Evolutionary conservation across 2,113 vertebrate genomes (phyloP).

Genomic region (Hippoglossus stenolepis): DNA sequence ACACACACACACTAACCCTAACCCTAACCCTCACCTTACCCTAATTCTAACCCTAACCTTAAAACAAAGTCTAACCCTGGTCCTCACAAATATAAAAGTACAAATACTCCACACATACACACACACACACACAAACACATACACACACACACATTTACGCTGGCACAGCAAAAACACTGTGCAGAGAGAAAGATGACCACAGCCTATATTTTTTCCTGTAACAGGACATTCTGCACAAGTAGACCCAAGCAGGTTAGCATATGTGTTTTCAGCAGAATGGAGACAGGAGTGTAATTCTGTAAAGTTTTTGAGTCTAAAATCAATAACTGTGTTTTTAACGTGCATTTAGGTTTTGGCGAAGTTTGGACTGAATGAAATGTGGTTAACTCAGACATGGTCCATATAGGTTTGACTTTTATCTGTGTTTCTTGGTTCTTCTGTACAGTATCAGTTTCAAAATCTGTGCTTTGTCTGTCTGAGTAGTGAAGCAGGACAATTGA

Average conservation of each 20-base stretch:
- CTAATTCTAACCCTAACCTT: too few relatives aligned
- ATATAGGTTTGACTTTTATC: too few relatives aligned
- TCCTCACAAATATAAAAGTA: too few relatives aligned
- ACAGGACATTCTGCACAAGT: not conserved
- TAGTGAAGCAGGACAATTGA: not conserved
- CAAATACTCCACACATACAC: too few relatives aligned
- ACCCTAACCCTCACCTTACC: too few relatives aligned
- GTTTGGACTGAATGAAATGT: too few relatives aligned
- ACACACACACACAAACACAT: not conserved
- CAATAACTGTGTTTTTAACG: not conserved
- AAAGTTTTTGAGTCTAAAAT: not conserved
- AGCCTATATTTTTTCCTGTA: not conserved
- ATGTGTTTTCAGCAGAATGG: too few relatives aligned
- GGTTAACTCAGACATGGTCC: too few relatives aligned
- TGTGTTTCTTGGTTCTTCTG: not conserved
- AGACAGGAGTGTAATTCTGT: constrained; percentile 1
- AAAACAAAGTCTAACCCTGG: too few relatives aligned
- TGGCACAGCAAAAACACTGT: not conserved
- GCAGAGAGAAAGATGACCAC: not conserved
- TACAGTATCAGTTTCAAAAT: not conserved
- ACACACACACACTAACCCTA: too few relatives aligned
- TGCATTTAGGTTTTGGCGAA: too few relatives aligned
- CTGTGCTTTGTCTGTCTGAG: not conserved
- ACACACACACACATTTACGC: not conserved
- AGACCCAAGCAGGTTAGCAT: not conserved